phyloP scores from a whole-genome alignment of 1,140 invertebrate genomes.

The Drosophila nannoptera region DNA sequence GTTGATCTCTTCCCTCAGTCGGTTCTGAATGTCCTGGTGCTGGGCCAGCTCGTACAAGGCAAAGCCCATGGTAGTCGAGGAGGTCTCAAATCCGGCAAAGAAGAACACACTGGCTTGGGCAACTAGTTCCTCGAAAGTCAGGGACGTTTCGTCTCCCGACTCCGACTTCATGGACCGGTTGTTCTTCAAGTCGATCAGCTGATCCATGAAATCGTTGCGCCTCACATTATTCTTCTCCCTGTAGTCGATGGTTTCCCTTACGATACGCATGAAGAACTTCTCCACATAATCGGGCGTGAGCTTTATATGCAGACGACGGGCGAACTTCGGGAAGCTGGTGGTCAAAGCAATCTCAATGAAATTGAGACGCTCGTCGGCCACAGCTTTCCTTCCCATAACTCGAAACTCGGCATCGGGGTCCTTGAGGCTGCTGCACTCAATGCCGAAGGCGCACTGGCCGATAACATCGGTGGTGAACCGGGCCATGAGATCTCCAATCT shows the following conservation, averaged over 20 bases:
- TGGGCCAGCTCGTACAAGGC: slow-evolving; percentile 81
- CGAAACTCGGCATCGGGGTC: slow-evolving; percentile 81
- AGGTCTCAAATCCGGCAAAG: slow-evolving; percentile 83
- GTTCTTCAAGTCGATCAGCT: slow-evolving; percentile 80
- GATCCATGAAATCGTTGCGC: slow-evolving; percentile 82
- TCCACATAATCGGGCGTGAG: slow-evolving; percentile 79
- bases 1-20: slow-evolving; percentile 80
- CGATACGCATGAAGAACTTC: slow-evolving; percentile 80
- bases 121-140: slow-evolving; percentile 74
- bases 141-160: slow-evolving; percentile 46
- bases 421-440: slow-evolving; percentile 81
- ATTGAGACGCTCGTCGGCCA: slow-evolving; percentile 43
- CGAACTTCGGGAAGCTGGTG: slow-evolving; percentile 55
- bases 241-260: slow-evolving; percentile 80
- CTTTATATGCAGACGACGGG: slow-evolving; percentile 57
- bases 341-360: slow-evolving; percentile 24
- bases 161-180: slow-evolving; percentile 68
- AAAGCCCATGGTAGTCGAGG: slow-evolving; percentile 81
- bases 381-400: slow-evolving; percentile 58
- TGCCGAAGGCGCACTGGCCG: slow-evolving; percentile 82
- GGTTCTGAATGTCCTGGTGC: slow-evolving; percentile 81
- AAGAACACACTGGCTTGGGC: slow-evolving; percentile 81
- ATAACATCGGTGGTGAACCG: slow-evolving; percentile 79
- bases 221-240: slow-evolving; percentile 80
- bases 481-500: slow-evolving; percentile 56